phyloP scores from a whole-genome alignment of 2,113 vertebrate genomes.

The Anas platyrhynchos region DNA sequence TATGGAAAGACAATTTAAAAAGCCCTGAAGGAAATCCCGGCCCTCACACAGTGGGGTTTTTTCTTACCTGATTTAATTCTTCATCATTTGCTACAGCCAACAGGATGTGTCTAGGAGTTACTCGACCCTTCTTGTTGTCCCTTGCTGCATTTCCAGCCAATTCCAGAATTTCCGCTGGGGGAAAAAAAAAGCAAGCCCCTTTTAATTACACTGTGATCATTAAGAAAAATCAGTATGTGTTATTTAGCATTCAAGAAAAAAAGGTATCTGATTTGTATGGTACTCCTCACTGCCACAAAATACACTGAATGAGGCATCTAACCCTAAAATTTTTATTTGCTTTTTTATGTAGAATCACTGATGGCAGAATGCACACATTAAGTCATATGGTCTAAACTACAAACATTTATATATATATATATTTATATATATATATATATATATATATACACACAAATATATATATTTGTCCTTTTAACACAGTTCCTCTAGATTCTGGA shows the following conservation, averaged over 20 bases:
- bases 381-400: background rate
- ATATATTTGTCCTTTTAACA: background rate
- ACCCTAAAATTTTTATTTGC: background rate
- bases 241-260: background rate
- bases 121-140: slow-evolving; percentile 98
- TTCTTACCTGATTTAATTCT: slow-evolving; percentile 94
- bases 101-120: slow-evolving; percentile 96
- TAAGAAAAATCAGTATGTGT: background rate
- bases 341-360: background rate
- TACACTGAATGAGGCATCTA: background rate
- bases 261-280: background rate
- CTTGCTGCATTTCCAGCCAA: slow-evolving; percentile 96
- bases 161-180: slow-evolving; percentile 95
- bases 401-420: too few relatives aligned
- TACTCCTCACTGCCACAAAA: background rate
- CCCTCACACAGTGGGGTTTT: background rate
- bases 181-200: background rate
- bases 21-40: slow-evolving; percentile 23
- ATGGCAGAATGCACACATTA: background rate
- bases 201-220: background rate
- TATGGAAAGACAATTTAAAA: slow-evolving; percentile 37
- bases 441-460: too few relatives aligned
- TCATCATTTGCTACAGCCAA: slow-evolving; percentile 98
- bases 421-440: too few relatives aligned
- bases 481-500: background rate